A percentile compares a stretch with the other conserved stretches of the same genome.
These are phyloP conservation scores for Metridium senile DNA, from an alignment of 92 coral and sea anemone species.

Conservation along the genomic window DNA sequence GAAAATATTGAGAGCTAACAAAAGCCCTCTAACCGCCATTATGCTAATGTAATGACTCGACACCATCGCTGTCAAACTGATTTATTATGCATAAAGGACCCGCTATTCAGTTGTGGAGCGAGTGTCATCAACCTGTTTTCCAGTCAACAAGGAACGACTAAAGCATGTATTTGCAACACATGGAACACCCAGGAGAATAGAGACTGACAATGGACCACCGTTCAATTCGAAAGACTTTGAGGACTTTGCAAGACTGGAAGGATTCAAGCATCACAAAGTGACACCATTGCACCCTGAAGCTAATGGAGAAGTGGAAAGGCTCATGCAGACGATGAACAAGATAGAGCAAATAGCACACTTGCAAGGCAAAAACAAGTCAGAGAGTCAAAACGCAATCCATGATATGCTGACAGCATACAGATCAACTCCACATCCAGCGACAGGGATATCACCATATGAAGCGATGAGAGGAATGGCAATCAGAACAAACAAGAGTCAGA, in stretches of 20 bases:
- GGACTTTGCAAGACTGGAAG: conserved; percentile 54
- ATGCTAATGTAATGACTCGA: no score
- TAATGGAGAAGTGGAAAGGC: conserved; percentile 51
- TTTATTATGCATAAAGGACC: no score
- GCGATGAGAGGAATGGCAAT: conserved; percentile 48
- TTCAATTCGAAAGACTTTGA: conserved; percentile 64
- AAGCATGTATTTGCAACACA: conserved; percentile 52
- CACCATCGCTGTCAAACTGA: no score
- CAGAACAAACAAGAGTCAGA: conserved; percentile 40
- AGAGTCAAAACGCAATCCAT: conserved; percentile 45
- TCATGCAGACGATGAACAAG: conserved; percentile 66
- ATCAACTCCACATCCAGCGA: conserved; percentile 68
- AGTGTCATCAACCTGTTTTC: conserved; percentile 41
- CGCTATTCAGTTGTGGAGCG: conserved; percentile 60
- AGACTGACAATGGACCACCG: conserved; percentile 65
- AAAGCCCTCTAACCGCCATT: no score
- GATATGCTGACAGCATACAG: conserved; percentile 69
- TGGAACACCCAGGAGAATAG: conserved; percentile 57
- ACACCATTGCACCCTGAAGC: conserved; percentile 60
- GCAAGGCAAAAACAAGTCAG: conserved; percentile 49
- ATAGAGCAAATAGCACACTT: conserved; percentile 63
- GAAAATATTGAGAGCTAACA: no score
- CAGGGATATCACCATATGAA: conserved; percentile 59
- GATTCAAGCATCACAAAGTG: conserved; percentile 53
- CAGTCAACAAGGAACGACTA: conserved; percentile 41